Evolutionary conservation across 2,888 invertebrate species (phyloP), one percentile per base, ranked within the genome.

Genomic region (Germaria angustata): DNA sequence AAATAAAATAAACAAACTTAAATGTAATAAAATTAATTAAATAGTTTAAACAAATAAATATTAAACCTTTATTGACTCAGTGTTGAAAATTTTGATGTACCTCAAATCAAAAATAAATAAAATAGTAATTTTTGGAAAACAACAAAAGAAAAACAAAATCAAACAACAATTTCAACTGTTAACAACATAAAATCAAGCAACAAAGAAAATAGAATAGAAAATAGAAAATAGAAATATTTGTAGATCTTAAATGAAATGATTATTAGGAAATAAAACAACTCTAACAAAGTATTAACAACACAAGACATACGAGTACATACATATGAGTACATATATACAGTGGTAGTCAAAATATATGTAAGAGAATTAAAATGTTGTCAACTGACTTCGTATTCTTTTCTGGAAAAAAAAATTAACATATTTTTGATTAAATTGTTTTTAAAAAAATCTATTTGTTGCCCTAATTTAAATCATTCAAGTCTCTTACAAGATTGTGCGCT

Each of bases 81-180:
- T 84, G 82, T 81, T 72, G 84, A 86, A 87, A 73, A 86, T 86
- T 87, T 86, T 88, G 88, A 89, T 80, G 88, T 88, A 84, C 79
- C 73, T 78, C 75, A 83, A 85, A 84, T 73, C 83, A 77, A 72
- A 84, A 68, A 61, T 73, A 84, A n/a, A n/a, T n/a, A n/a, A n/a
- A n/a, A n/a, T n/a, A n/a, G 77, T 76, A 63, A 76, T 68, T 79
- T 63, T 53, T 63, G 9, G 34, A 69, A 53, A 65, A 63, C 46
- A 39, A 17, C 36, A 46, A 39, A 63, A 61, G 1, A 8, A 65
- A 34, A 68, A 83, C 65, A 66, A 69, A 59, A 34, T 51, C n/a
- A 66, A 44, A 46, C 39, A 72, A 61, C n/a, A n/a, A 28, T 53
- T 61, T 17, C 4, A 32, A 57, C 32, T 61, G 59, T 69, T 53